Percentiles rank a stretch among this genome's conserved stretches.
Conservation (phyloP, 1,140 invertebrate genomes). For the Meloidogyne hapla region DNA sequence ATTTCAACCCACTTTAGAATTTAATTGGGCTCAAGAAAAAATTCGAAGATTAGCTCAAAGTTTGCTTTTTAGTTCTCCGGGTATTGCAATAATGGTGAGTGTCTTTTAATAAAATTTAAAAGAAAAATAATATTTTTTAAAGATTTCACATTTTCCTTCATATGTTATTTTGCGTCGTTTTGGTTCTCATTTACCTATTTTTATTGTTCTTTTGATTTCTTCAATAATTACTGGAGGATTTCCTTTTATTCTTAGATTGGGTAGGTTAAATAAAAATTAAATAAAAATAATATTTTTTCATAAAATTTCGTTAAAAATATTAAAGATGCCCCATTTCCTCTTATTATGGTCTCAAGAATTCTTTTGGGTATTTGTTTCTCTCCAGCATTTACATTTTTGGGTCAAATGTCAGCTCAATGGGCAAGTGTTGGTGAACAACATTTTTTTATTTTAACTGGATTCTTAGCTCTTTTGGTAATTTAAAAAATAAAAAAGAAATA, state of each 20-base stretch:
- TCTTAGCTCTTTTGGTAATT: slow-evolving; percentile 40
- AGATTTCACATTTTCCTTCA: slow-evolving; percentile 32
- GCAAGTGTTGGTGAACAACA: slow-evolving; percentile 47
- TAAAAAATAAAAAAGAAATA: background rate
- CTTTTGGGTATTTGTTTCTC: slow-evolving; percentile 39
- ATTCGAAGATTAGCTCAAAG: slow-evolving; percentile 9
- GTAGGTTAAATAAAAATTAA: background rate
- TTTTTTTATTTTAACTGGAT: slow-evolving; percentile 34
- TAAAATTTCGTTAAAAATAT: too few relatives aligned
- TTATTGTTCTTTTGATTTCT: slow-evolving; percentile 29
- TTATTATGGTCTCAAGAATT: slow-evolving; percentile 24
- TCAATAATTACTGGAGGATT: slow-evolving; percentile 27
- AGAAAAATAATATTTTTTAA: background rate
- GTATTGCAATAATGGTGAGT: slow-evolving; percentile 9
- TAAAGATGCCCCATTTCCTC: slow-evolving; percentile 9
- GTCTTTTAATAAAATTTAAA: background rate
- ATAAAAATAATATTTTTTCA: background rate
- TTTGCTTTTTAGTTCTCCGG: slow-evolving; percentile 19
- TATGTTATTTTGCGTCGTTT: slow-evolving; percentile 25
- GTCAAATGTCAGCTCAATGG: slow-evolving; percentile 42
- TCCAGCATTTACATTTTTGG: slow-evolving; percentile 40
- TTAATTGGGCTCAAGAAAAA: background rate
- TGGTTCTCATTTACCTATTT: slow-evolving; percentile 24
- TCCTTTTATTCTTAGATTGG: slow-evolving; percentile 21
- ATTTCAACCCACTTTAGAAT: background rate